Evolutionary conservation across 92 coral and sea anemone species (phyloP), one percentile per base, ranked within the genome.

Genomic region (Phenganax marumi): DNA sequence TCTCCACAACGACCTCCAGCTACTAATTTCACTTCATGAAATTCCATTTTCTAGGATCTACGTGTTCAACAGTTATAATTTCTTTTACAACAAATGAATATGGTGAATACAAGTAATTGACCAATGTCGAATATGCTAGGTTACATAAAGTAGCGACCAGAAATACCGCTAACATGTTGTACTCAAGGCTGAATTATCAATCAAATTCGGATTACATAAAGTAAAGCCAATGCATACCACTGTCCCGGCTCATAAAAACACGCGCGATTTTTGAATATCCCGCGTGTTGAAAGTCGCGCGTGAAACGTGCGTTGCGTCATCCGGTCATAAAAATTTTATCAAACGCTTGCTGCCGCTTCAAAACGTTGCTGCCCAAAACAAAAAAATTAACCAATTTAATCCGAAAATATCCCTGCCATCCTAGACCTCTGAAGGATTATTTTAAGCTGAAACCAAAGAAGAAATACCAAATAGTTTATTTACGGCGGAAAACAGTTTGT

Each of bases 241-340:
- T n/a, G 25, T 7, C 9, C 10, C 8, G 10, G 68, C 25, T 17
- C 43, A 12, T 1, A 24, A 66, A 66, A 23, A 10, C 72, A 49
- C 72, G 72, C 72, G 72, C 43, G 56, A 0, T 9, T 46, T 72
- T 50, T 16, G 8, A 52, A 68, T 22, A 6, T 22, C 19, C 49
- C 73, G 73, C 25, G 73, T 46, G 18, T 68, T 55, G 73, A 25
- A 72, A 78, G 48, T 43, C 72, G 33, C 83, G 83, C 69, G 83
- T 49, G 83, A 12, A 57, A 21, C 73, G 65, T n/a, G 60, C 83
- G 83, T 63, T 78, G 83, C 81, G 81, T 50, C 83, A 78, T 56
- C 69, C 83, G 83, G 73, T 78, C 83, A 78, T 78, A 63, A 78
- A 78, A 78, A 78, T 63, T 78, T 61, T 78, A 77, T 26, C 52